These are phyloP conservation scores for Melinopterus prodromus DNA, from an alignment of 2,888 invertebrate species.

Conservation along the genomic window DNA sequence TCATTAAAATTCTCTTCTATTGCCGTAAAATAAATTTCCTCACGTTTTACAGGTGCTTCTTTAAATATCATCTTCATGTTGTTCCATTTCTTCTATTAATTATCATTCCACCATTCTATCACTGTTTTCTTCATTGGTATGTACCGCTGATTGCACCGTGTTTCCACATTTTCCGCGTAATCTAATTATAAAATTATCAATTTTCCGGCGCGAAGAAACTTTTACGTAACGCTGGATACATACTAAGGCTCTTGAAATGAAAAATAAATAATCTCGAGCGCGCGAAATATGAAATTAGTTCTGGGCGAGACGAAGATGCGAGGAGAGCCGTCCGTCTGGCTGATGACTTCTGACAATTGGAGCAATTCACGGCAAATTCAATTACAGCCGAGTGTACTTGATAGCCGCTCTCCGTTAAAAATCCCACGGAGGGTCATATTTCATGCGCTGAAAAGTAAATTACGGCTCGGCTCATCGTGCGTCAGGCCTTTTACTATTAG, in stretches of 20 bases:
- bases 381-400: conserved; percentile 4
- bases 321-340: neutral
- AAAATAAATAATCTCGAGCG: neutral
- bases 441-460: conserved; percentile 4
- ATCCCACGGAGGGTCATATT: conserved; percentile 4
- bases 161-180: too few relatives aligned
- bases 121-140: too few relatives aligned
- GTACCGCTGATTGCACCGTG: too few relatives aligned
- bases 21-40: too few relatives aligned
- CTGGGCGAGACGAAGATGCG: neutral
- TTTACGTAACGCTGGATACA: too few relatives aligned
- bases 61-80: too few relatives aligned
- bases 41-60: too few relatives aligned
- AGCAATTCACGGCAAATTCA: neutral
- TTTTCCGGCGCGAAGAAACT: too few relatives aligned
- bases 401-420: neutral
- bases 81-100: too few relatives aligned
- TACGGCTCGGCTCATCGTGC: neutral
- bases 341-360: neutral
- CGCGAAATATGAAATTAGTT: conserved; percentile 4
- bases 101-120: too few relatives aligned
- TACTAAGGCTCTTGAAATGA: neutral
- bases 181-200: too few relatives aligned
- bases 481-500: neutral
- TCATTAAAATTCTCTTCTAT: too few relatives aligned